Base-by-base conservation (phyloP, 2,797 vertebrate species). In the Picus viridis region DNA sequence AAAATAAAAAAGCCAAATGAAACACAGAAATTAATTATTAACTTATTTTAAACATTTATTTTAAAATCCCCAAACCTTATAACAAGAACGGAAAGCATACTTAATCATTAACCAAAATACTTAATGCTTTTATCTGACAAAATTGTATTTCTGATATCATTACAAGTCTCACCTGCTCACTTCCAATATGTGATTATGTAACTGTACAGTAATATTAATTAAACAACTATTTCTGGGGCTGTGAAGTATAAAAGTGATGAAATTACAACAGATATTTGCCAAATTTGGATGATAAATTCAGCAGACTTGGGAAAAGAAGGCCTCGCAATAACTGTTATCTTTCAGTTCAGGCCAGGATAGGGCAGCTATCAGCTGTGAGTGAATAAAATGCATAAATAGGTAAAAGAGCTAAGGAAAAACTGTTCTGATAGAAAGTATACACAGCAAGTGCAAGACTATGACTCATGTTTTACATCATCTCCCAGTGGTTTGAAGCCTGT, bases 81-180 rank as follows among this genome's bases (percentile, higher is more conserved):
- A 51, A 24, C 49, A 51, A 12, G 23, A 51, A 24, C 49, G 24
- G 49, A 51, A 51, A 51, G 12, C 23, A 24, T 24, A 51, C 15
- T 43, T 43, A 49, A 51, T 51, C 22, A 51, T 51, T 51, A 12
- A 51, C 56, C 9, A 36, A 78, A 78, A 49, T 8, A 5, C 2
- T 27, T 87, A 24, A 0, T 0, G 2, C 6, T 51, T 29, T 88
- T 74, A 74, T 14, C 14, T 5, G 1, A 29, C 1, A 68, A 53
- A 83, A 63, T 3, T 49, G 2, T 2, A 34, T 56, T 82, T 79
- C 9, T 8, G 34, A 30, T 77, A 29, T 2, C 3, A 18, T 67
- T 56, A 11, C 5, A 79, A 45, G 7, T 62, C 43, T 30, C 9
- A 36, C 10, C n/a, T 34, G 24, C 32, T 30, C 6, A 32, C 4